phyloP scores from a whole-genome alignment of 2,797 vertebrate genomes.

The Lutjanus campechanus region DNA sequence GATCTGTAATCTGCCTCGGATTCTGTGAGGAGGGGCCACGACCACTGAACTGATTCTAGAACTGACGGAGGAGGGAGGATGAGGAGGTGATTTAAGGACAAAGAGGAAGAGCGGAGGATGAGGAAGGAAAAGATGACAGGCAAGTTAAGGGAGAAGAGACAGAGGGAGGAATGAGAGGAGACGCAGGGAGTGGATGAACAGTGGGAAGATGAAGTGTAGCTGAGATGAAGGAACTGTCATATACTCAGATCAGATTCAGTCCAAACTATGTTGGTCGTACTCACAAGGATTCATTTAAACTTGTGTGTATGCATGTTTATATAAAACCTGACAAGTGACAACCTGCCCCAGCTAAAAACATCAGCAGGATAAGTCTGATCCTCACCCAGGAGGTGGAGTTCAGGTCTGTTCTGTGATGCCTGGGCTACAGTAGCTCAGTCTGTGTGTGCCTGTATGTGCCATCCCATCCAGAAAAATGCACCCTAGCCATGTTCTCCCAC shows the following conservation, averaged over 20 bases:
- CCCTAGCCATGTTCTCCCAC: neutral
- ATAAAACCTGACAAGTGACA: neutral
- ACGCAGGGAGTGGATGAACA: neutral
- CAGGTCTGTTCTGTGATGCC: too few species aligned
- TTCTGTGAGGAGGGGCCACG: slow-evolving; percentile 12
- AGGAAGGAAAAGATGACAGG: slow-evolving; percentile 49
- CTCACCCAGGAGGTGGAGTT: neutral
- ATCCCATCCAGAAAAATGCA: neutral
- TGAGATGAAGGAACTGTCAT: neutral
- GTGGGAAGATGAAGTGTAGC: neutral
- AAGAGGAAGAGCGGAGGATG: slow-evolving; percentile 7
- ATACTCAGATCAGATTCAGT: neutral
- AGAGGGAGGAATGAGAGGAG: neutral
- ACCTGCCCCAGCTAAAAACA: neutral
- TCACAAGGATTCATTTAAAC: neutral
- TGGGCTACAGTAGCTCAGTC: too few species aligned
- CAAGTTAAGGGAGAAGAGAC: neutral
- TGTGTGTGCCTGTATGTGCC: too few species aligned
- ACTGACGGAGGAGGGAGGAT: slow-evolving; percentile 8
- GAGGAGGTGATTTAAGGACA: slow-evolving; percentile 51
- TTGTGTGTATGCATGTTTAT: neutral
- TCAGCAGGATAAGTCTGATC: neutral
- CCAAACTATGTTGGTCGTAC: neutral
- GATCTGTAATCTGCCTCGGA: slow-evolving; percentile 42
- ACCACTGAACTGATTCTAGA: slow-evolving; percentile 12